These are phyloP conservation scores for Drosophila leontia DNA, from an alignment of 1,140 invertebrate species.

Conservation along the genomic window DNA sequence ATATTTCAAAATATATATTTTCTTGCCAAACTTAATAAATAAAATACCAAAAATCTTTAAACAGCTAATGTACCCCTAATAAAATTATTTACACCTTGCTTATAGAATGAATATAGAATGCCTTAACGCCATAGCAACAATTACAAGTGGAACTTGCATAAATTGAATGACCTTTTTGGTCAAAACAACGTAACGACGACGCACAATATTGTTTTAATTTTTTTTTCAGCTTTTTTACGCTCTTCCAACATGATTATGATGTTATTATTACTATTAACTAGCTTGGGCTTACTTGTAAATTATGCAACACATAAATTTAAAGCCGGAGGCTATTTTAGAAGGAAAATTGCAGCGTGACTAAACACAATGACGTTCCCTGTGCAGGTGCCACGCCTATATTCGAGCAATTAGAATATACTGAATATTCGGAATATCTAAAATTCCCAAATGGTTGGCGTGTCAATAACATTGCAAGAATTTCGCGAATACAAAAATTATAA, in stretches of 20 bases:
- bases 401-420: conserved; percentile 35
- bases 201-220: conserved; percentile 56
- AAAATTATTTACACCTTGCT: conserved; percentile 9
- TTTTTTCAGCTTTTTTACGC: conserved; percentile 2
- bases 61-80: conserved; percentile 27
- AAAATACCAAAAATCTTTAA: background rate
- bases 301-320: conserved; percentile 67
- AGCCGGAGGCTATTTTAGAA: conserved; percentile 72
- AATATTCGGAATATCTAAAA: conserved; percentile 14
- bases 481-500: conserved; percentile 25
- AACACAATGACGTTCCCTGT: conserved; percentile 31
- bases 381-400: conserved; percentile 22
- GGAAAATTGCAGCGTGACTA: conserved; percentile 70
- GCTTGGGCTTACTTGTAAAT: conserved; percentile 56
- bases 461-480: conserved; percentile 59
- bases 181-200: conserved; percentile 73
- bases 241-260: conserved; percentile 60
- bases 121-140: conserved; percentile 48
- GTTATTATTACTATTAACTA: conserved; percentile 35
- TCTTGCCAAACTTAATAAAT: too few relatives aligned
- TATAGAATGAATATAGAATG: conserved; percentile 43
- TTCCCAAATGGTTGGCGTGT: conserved; percentile 43
- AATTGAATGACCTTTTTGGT: conserved; percentile 77
- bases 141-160: conserved; percentile 48
- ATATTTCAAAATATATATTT: background rate